These are phyloP conservation scores for Plestiodon gilberti DNA, from an alignment of 2,113 vertebrate genomes.

Conservation along the genomic window DNA sequence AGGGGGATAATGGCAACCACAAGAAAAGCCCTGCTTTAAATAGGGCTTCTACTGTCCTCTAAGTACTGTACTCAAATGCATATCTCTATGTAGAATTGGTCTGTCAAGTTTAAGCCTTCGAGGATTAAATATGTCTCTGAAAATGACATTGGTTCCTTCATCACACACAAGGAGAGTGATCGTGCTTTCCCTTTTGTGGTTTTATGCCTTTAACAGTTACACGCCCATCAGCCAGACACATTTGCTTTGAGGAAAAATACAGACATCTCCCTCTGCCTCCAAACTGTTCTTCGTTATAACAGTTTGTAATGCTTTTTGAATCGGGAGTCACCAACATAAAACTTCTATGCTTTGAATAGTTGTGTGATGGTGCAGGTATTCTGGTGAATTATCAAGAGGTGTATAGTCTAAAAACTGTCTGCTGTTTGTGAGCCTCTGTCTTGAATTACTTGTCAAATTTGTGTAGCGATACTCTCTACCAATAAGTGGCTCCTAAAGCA, in stretches of 20 bases:
- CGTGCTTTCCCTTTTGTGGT: background rate
- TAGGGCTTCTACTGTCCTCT: too few species aligned
- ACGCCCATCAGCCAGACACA: background rate
- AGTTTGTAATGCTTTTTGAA: background rate
- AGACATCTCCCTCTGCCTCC: too few species aligned
- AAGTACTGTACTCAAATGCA: background rate
- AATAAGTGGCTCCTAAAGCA: too few species aligned
- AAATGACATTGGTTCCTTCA: background rate
- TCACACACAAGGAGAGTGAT: background rate
- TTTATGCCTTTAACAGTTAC: background rate
- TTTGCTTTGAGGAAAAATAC: background rate
- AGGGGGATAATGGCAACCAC: background rate
- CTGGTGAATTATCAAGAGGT: background rate
- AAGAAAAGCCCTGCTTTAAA: background rate
- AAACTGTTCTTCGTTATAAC: background rate
- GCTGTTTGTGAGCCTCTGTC: too few species aligned
- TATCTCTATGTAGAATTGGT: background rate
- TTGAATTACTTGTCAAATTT: too few species aligned
- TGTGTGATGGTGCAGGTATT: background rate
- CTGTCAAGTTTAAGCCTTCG: background rate
- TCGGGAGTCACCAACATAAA: background rate
- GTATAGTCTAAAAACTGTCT: too few species aligned
- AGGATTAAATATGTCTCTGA: background rate
- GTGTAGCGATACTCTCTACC: too few species aligned
- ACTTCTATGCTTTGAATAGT: background rate